Conservation (phyloP, 2,113 vertebrate species). For the Mobula birostris region DNA sequence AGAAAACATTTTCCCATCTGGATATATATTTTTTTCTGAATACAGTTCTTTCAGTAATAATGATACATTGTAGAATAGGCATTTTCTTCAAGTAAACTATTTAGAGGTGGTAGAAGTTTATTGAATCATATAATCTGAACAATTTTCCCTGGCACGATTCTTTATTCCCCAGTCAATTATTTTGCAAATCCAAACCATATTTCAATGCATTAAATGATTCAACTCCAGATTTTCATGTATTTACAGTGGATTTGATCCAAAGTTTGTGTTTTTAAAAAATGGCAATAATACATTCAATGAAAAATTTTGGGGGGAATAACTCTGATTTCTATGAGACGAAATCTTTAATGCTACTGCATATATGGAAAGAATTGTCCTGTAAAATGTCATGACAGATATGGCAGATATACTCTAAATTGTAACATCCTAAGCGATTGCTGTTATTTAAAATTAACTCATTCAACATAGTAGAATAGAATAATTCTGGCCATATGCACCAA, state of each 20-base stretch:
- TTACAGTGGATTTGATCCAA: neutral
- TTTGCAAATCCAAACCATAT: neutral
- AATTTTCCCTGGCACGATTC: neutral
- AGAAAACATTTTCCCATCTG: neutral
- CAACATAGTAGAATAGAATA: neutral
- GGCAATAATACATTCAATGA: neutral
- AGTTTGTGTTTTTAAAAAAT: neutral
- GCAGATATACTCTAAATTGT: neutral
- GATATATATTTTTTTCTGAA: neutral
- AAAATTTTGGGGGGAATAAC: neutral
- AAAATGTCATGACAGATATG: neutral
- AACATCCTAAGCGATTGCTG: neutral
- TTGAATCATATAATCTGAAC: neutral
- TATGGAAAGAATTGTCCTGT: neutral
- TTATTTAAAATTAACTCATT: neutral
- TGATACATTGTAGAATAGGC: neutral
- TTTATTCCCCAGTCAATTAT: neutral
- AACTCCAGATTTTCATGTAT: neutral
- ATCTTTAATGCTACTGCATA: neutral
- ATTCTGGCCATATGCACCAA: neutral
- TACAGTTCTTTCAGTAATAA: neutral
- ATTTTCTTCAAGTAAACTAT: neutral
- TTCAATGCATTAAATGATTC: neutral
- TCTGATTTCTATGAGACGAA: neutral
- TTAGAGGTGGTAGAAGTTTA: neutral